A percentile compares a stretch with the other conserved stretches of the same genome.
Conservation (phyloP, 2,888 invertebrate species). For the Fragum whitleyi region DNA sequence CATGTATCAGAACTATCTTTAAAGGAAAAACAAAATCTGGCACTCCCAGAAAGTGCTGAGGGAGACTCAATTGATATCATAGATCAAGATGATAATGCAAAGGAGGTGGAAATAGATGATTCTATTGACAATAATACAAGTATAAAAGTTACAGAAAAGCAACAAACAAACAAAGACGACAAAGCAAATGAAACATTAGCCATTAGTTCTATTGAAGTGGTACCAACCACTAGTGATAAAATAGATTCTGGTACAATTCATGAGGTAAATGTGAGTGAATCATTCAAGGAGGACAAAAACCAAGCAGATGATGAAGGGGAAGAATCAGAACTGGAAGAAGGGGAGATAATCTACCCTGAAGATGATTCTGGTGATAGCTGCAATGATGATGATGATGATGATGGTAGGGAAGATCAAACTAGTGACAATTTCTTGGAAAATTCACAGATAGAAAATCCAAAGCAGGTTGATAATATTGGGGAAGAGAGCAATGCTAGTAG, state of each 20-base stretch:
- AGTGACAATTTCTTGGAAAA: background rate
- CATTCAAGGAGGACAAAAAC: background rate
- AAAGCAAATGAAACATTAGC: background rate
- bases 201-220: background rate
- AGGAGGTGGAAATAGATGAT: background rate
- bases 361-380: background rate
- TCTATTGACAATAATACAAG: background rate
- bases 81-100: background rate
- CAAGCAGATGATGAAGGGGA: background rate
- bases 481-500: background rate
- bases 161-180: background rate
- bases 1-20: background rate
- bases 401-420: background rate
- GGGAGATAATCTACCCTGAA: conserved; percentile 4
- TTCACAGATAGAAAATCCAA: background rate
- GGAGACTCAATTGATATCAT: background rate
- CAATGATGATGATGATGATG: background rate
- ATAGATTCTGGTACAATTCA: background rate
- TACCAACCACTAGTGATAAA: background rate
- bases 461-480: background rate
- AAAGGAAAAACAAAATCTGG: background rate
- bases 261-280: background rate
- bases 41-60: background rate
- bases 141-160: background rate
- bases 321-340: conserved; percentile 11